These are phyloP conservation scores for Neolamprologus caudopunctatus DNA, from an alignment of 2,113 vertebrate species.

Conservation along the genomic window DNA sequence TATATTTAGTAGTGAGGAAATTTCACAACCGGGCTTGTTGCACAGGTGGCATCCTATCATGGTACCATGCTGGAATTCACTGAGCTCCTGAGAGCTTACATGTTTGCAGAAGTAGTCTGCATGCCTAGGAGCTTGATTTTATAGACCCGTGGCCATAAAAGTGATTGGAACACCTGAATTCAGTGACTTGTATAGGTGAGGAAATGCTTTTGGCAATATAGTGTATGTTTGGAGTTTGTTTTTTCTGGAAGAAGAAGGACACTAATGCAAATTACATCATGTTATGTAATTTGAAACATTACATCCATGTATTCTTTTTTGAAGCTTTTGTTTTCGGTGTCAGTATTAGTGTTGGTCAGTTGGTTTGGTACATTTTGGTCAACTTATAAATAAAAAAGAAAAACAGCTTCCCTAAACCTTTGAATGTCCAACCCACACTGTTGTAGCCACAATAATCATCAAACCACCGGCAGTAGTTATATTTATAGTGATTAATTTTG, in stretches of 20 bases:
- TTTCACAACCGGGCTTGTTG: not conserved
- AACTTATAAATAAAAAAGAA: not conserved
- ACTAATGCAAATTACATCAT: not conserved
- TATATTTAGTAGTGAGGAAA: not conserved
- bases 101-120: not conserved
- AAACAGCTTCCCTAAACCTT: not conserved
- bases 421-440: not conserved
- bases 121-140: not conserved
- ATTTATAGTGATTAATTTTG: constrained; percentile 25
- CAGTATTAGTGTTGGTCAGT: not conserved
- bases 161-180: not conserved
- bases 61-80: not conserved
- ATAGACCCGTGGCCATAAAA: not conserved
- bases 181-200: not conserved
- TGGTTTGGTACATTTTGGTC: not conserved
- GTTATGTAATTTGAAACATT: not conserved
- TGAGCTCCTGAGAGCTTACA: not conserved
- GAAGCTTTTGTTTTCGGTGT: not conserved
- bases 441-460: not conserved
- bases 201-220: not conserved
- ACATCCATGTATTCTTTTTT: not conserved
- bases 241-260: not conserved
- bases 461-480: not conserved
- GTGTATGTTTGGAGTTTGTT: not conserved
- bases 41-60: not conserved